Evolutionary conservation across 2,888 invertebrate species (phyloP), one percentile per base, ranked within the genome.

Genomic region (Cyrtodaria siliqua): DNA sequence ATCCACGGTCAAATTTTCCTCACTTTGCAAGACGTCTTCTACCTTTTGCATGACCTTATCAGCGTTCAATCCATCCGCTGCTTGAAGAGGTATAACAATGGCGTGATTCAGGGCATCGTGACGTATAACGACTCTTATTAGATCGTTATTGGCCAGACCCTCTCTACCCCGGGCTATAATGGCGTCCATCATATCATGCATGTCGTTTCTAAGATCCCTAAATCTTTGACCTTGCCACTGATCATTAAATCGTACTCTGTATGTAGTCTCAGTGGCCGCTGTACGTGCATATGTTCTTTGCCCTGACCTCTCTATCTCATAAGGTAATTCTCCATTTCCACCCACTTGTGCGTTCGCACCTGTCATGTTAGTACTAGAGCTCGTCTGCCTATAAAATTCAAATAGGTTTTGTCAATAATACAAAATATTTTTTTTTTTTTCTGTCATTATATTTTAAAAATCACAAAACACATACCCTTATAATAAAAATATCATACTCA

Each of bases 1-100:
- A 38, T 53, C 55, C 24, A 64, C 52, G 40, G 52, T 40, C 8
- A 64, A 27, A 26, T 20, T 64, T 26, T 64, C 53, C 26, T 64
- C 53, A 40, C 53, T 53, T 53, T 64, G 63, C 27, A 64, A 14
- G 18, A 66, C 64, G 47, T 56, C 56, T 29, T 66, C 64, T 4
- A 56, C 20, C 20, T 66, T 66, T 4, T 16, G 2, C 53, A 66
- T 24, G 29, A 66, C 42, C 55, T 66, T 55, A 1, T 56, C 29
- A 1, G 42, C 64, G n/a, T 20, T 55, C 26, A 66, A 2, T 3
- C 56, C 56, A 3, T 16, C 40, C 9, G 53, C 50, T 16, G 24
- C n/a, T 27, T 23, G 38, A 2, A 63, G 53, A 18, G 52, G 63
- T 1, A 66, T 27, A 9, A 66, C 56, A 2, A 66, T 23, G 27